These are phyloP conservation scores for Mormyrus proboscirostris DNA, from an alignment of 2,797 vertebrate genomes.

Conservation along the genomic window DNA sequence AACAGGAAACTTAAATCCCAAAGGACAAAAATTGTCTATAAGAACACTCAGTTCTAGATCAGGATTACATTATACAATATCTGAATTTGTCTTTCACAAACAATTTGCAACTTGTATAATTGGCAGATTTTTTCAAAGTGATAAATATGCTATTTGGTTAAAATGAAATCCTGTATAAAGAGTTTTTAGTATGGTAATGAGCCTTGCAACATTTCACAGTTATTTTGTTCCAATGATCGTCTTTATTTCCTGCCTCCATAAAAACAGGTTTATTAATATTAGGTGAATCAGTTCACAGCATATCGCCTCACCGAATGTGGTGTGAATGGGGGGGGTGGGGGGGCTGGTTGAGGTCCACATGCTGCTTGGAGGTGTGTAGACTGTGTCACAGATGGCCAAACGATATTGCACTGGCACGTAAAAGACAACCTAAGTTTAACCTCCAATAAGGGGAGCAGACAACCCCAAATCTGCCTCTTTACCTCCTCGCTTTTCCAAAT, in stretches of 20 bases:
- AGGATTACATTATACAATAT: not conserved
- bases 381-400: conserved; percentile 3
- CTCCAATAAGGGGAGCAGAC: not conserved
- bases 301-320: not conserved
- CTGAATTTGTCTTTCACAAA: not conserved
- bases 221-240: not conserved
- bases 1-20: not conserved
- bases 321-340: not conserved
- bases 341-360: not conserved
- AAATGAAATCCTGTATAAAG: not conserved
- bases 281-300: not conserved
- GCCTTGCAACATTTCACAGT: not conserved
- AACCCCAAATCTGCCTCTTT: not conserved
- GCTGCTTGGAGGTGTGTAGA: not conserved
- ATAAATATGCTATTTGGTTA: not conserved
- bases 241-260: not conserved
- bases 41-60: not conserved
- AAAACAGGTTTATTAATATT: conserved; percentile 4
- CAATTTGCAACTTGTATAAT: not conserved
- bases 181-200: not conserved
- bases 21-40: not conserved
- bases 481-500: not conserved
- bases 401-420: not conserved
- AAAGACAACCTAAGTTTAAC: conserved; percentile 2
- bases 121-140: not conserved